phyloP scores from a whole-genome alignment of 2,797 vertebrate genomes.

The Miichthys miiuy region DNA sequence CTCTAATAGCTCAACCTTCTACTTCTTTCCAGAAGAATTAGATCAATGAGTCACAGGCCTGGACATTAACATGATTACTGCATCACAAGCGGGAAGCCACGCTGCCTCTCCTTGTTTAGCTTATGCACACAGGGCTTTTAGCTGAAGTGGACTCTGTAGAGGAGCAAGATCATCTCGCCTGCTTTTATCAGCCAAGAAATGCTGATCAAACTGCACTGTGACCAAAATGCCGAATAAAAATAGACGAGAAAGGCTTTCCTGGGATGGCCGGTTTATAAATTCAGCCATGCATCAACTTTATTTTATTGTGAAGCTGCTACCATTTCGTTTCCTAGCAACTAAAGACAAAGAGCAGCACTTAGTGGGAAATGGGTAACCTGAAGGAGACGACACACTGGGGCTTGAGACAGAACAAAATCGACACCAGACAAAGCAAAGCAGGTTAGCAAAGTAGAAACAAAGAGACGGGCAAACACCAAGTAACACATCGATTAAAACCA shows the following conservation, averaged over 20 bases:
- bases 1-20: slow-evolving; percentile 36
- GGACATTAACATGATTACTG: slow-evolving; percentile 80
- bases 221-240: slow-evolving; percentile 5
- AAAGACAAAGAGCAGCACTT: slow-evolving; percentile 35
- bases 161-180: slow-evolving; percentile 13
- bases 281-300: slow-evolving; percentile 24
- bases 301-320: slow-evolving; percentile 21
- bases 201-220: slow-evolving; percentile 21
- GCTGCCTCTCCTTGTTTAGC: slow-evolving; percentile 13
- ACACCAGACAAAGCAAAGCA: slow-evolving; percentile 71
- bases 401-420: slow-evolving; percentile 49
- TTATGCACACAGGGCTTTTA: slow-evolving; percentile 54
- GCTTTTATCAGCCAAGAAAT: slow-evolving; percentile 29
- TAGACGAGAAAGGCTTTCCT: slow-evolving; percentile 4
- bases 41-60: slow-evolving; percentile 78
- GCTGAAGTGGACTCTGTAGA: slow-evolving; percentile 25
- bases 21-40: slow-evolving; percentile 57
- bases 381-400: slow-evolving; percentile 40
- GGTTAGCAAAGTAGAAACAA: slow-evolving; percentile 72
- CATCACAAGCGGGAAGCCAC: slow-evolving; percentile 67
- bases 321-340: slow-evolving; percentile 57
- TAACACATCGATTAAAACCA: slow-evolving; percentile 32
- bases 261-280: slow-evolving; percentile 16
- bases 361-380: slow-evolving; percentile 41
- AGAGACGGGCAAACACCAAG: slow-evolving; percentile 57